Base-by-base conservation (phyloP, 2,113 vertebrate species). In the Pseudonaja textilis region DNA sequence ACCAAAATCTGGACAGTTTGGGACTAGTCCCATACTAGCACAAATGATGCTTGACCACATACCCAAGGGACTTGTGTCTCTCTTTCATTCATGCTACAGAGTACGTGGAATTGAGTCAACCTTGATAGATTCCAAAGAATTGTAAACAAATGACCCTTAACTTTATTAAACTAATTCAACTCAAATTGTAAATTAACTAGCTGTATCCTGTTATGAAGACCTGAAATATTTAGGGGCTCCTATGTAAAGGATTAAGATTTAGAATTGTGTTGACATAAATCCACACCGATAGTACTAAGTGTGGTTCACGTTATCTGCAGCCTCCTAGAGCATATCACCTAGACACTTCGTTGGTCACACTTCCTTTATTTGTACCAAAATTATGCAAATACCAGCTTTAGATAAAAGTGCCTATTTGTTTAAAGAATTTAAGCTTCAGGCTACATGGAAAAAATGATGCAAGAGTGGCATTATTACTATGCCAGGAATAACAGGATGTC, bases 301-400 rank as follows among this genome's bases (percentile, higher is more conserved):
- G 8, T 55, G 25, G 34, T 26, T 91, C 74, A 10, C 34, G 9
- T 42, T 81, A 22, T 3, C 23, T 85, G 5, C 22, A 54, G 29
- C 39, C 12, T 29, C 50, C 26, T 45, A 26, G 61, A 81, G 11
- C 34, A 56, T 16, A n/a, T 22, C 20, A 54, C 10, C 93, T 69
- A 86, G 61, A 91, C 88, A 93, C 90, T 92, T 93, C 12, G 64
- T 95, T 93, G 87, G 95, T 93, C 95, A 93, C 92, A 29, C 45
- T 54, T 64, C 29, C 64, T 55, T 69, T 89, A 69, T 23, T 57
- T 52, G 10, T 16, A n/a, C 42, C 55, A 47, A 92, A 69, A 47
- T 34, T 18, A 29, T 85, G 14, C 1, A 92, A 92, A 50, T 93
- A 25, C 5, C 85, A 57, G 34, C 61, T 39, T 69, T 52, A 85